Conservation (phyloP, 2,113 vertebrate species). For the Ramphastos sulfuratus region DNA sequence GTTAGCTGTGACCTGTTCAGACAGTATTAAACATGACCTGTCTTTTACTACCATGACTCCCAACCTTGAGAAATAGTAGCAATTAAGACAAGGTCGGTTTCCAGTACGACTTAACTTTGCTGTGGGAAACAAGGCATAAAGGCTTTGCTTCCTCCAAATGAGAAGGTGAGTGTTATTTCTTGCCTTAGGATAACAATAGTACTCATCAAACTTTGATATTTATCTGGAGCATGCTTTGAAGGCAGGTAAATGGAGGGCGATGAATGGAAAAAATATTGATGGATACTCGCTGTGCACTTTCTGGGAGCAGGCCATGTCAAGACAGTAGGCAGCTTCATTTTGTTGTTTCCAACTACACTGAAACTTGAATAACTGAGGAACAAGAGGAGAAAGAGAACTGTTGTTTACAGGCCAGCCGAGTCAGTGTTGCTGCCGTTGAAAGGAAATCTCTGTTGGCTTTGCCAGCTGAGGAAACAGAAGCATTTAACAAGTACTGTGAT, state of each 20-base stretch:
- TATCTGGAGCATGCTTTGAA: neutral
- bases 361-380: neutral
- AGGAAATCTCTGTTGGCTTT: neutral
- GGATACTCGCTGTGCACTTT: neutral
- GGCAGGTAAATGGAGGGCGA: neutral
- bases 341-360: neutral
- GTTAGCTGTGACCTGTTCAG: neutral
- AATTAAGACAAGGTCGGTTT: neutral
- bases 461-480: neutral
- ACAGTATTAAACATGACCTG: neutral
- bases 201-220: neutral
- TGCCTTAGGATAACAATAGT: neutral
- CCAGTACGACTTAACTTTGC: neutral
- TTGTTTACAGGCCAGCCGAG: neutral
- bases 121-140: neutral
- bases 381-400: neutral
- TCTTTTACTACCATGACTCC: neutral
- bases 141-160: neutral
- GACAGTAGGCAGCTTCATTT: neutral
- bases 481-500: neutral
- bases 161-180: neutral
- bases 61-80: neutral
- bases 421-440: neutral
- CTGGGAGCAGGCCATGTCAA: neutral
- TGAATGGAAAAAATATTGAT: neutral